These are phyloP conservation scores for Eubucco bourcierii DNA, from an alignment of 2,113 vertebrate genomes.

Conservation along the genomic window DNA sequence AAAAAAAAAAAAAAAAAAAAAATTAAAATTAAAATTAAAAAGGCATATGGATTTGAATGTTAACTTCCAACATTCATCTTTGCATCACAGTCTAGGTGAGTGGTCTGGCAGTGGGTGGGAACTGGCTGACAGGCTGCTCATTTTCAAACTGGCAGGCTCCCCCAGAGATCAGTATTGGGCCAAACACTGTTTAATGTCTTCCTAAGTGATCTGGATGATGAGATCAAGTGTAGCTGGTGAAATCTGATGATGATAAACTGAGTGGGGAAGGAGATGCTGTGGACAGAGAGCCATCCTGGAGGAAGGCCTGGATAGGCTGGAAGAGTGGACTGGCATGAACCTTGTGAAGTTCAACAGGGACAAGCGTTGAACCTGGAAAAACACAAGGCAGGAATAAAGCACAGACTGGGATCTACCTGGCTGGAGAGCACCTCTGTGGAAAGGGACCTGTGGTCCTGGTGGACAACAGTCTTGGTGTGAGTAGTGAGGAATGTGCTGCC, in stretches of 20 bases:
- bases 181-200: background rate
- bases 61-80: background rate
- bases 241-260: background rate
- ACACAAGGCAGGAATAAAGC: background rate
- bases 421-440: background rate
- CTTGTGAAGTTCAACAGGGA: background rate
- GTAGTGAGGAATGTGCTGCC: background rate
- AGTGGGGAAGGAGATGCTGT: background rate
- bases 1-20: background rate
- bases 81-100: background rate
- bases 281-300: background rate
- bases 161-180: background rate
- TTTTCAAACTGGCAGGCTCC: background rate
- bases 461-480: background rate
- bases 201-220: background rate
- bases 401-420: background rate
- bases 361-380: background rate
- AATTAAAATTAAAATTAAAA: background rate
- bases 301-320: background rate
- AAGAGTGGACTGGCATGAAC: background rate
- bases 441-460: background rate
- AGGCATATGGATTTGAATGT: background rate
- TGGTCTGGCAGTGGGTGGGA: background rate
- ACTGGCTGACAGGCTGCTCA: background rate
- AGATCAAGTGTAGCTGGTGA: background rate